phyloP scores from a whole-genome alignment of 2,888 invertebrate species.

The Leucoma salicis region DNA sequence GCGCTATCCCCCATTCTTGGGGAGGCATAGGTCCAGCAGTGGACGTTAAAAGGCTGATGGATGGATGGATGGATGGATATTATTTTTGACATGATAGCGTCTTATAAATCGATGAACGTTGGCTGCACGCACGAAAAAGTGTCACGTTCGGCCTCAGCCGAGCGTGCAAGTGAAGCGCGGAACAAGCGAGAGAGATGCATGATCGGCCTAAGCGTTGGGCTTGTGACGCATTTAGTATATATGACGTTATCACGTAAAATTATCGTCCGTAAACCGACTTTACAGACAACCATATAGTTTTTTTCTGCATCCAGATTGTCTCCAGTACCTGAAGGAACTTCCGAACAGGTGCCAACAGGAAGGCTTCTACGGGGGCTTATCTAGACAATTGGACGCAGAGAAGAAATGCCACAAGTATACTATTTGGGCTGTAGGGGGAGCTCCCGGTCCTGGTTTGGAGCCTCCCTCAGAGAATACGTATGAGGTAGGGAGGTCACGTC shows the following conservation, averaged over 20 bases:
- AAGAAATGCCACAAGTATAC: slow-evolving; percentile 12
- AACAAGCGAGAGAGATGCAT: too few relatives aligned
- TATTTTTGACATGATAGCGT: neutral
- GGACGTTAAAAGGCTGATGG: too few relatives aligned
- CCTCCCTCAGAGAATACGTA: slow-evolving; percentile 15
- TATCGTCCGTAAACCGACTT: too few relatives aligned
- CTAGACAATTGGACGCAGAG: neutral
- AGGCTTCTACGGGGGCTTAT: slow-evolving; percentile 9
- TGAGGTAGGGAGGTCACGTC: too few relatives aligned
- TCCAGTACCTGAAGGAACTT: slow-evolving; percentile 9
- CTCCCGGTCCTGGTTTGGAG: neutral
- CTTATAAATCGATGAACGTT: too few relatives aligned
- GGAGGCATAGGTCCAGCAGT: too few relatives aligned
- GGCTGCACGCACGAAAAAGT: too few relatives aligned
- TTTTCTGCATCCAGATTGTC: slow-evolving; percentile 16
- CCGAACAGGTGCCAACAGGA: slow-evolving; percentile 15
- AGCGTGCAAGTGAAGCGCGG: neutral
- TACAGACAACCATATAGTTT: neutral
- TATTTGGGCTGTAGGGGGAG: slow-evolving; percentile 14
- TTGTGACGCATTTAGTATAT: too few relatives aligned
- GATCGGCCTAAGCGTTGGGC: too few relatives aligned
- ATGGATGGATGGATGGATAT: too few relatives aligned
- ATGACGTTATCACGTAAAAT: too few relatives aligned
- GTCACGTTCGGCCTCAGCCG: neutral
- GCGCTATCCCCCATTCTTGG: too few relatives aligned